Conservation (phyloP, 2,888 invertebrate genomes). For the Campaea margaritaria region DNA sequence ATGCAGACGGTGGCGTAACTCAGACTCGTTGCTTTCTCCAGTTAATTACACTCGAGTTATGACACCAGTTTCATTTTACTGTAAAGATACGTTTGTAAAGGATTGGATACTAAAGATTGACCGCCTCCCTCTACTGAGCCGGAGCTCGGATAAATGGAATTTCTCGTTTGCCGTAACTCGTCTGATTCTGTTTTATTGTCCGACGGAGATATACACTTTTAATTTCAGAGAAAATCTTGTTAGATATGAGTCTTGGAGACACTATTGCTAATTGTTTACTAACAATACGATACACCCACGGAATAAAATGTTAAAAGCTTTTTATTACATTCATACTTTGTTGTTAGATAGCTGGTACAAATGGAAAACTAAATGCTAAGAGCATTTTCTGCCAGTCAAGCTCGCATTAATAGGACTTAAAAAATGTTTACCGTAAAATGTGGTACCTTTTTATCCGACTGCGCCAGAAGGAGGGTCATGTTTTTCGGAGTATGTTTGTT, state of each 20-base stretch:
- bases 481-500: too few relatives aligned
- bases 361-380: too few relatives aligned
- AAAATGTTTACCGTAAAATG: too few relatives aligned
- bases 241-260: not conserved
- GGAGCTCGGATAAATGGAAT: conserved; percentile 32
- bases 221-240: conserved; percentile 18
- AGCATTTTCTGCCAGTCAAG: too few relatives aligned
- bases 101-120: conserved; percentile 46
- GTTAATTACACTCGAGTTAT: conserved; percentile 43
- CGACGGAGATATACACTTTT: conserved; percentile 10
- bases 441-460: too few relatives aligned
- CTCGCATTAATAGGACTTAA: too few relatives aligned
- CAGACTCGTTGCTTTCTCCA: conserved; percentile 34
- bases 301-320: too few relatives aligned
- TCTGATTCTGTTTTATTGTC: conserved; percentile 23
- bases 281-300: too few relatives aligned
- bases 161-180: conserved; percentile 31
- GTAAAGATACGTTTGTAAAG: conserved; percentile 46
- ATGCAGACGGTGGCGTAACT: conserved; percentile 57
- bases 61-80: conserved; percentile 42
- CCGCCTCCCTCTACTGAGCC: conserved; percentile 25
- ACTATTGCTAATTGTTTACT: not conserved
- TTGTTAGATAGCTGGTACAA: too few relatives aligned
- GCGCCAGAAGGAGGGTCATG: too few relatives aligned
- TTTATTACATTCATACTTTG: too few relatives aligned